Percentiles rank a stretch among this genome's conserved stretches.
Evolutionary conservation across 2,797 vertebrate species (phyloP).

Genomic region (Spea hammondii): DNA sequence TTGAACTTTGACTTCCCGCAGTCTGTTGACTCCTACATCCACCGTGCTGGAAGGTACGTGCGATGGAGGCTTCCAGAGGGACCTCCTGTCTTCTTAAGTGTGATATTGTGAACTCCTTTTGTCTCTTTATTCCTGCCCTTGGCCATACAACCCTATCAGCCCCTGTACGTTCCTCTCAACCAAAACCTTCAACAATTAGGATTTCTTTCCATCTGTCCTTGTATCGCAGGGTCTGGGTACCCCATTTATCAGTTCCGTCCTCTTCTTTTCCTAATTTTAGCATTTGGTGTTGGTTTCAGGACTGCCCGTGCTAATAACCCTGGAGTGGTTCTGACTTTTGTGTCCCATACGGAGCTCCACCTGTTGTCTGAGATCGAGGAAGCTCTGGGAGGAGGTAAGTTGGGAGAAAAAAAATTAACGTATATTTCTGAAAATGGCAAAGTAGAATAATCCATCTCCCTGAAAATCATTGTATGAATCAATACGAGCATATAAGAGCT

Average conservation of each 20-base stretch:
- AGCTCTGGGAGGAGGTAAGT: constrained; percentile 74
- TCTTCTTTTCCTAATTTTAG: neutral
- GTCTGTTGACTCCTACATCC: constrained; percentile 81
- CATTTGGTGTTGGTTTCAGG: constrained; percentile 59
- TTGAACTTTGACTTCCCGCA: constrained; percentile 90
- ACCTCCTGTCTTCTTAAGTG: neutral
- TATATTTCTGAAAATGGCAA: too few relatives aligned
- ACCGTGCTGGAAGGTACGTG: constrained; percentile 84
- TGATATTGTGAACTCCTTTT: too few relatives aligned
- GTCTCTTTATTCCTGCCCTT: too few relatives aligned
- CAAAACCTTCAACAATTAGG: too few relatives aligned
- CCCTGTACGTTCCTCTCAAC: neutral
- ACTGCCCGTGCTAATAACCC: constrained; percentile 86
- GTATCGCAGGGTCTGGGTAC: too few relatives aligned
- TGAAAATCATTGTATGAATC: too few relatives aligned
- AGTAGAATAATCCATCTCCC: too few relatives aligned
- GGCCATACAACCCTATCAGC: too few relatives aligned
- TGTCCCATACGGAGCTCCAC: constrained; percentile 70
- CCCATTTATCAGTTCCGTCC: neutral
- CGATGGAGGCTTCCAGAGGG: neutral
- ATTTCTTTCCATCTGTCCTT: neutral
- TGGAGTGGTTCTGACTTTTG: constrained; percentile 82
- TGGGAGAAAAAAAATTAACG: too few relatives aligned
- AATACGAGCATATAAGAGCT: neutral
- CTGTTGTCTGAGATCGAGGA: constrained; percentile 74